Base-by-base conservation (phyloP, 2,888 invertebrate genomes). In the Caenorhabditis imperialis region DNA sequence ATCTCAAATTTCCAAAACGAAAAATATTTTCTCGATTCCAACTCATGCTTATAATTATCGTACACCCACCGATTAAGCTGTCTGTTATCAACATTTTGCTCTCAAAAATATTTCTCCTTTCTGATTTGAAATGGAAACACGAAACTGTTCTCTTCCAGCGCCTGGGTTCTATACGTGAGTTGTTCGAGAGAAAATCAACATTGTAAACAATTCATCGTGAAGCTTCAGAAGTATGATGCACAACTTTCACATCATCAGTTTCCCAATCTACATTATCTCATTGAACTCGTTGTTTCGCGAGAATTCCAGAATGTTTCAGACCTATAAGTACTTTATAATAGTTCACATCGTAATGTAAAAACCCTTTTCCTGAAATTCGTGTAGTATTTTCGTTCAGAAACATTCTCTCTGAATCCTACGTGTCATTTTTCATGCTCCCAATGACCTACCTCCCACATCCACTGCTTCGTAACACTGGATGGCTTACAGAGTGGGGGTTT, bases 61-160 rank as follows among this genome's bases (percentile, higher is more conserved):
- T n/a, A n/a, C n/a, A n/a, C n/a, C n/a, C n/a, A n/a, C n/a, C n/a
- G n/a, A n/a, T n/a, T n/a, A n/a, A n/a, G n/a, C n/a, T n/a, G n/a
- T n/a, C n/a, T n/a, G n/a, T n/a, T n/a, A n/a, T n/a, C n/a, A n/a
- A n/a, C n/a, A n/a, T n/a, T n/a, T 40, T 16, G 5, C 18, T 16
- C 40, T 7, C 3, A 16, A 3, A 40, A n/a, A 40, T 7, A 40
- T 20, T 40, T 40, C 40, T 20, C 3, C n/a, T 40, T 16, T 10
- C n/a, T 42, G n/a, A 25, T 5, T n/a, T 7, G 16, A 23, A 27
- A 23, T 25, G 45, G 25, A 47, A 3, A 1, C 23, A 1, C 4
- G 48, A 30, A 48, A 61, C 20, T 61, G 61, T 16, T 61, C 51
- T 12, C 33, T 61, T 5, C 61, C 61, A 12, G 61, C 61, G 14